Evolutionary conservation across 2,113 vertebrate species (phyloP), one percentile per base, ranked within the genome.

Genomic region (Scalopus aquaticus): DNA sequence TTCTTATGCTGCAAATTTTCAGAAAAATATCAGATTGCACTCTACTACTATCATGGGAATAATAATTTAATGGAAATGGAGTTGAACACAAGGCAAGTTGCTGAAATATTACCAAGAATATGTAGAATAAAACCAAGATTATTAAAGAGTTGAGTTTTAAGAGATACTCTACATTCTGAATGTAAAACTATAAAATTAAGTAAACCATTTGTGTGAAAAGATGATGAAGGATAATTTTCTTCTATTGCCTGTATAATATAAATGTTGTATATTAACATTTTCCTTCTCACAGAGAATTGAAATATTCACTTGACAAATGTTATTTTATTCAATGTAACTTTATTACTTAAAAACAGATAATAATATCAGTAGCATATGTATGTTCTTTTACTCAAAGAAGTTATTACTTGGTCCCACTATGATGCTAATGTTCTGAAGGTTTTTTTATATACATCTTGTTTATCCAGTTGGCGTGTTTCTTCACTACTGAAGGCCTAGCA

Each of bases 1-100:
- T 78, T 81, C 39, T 74, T 42, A 64, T 64, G 7, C 26, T 92
- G 37, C 3, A 16, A 49, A 37, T 80, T 51, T 80, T 81, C 70
- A 90, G 42, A 49, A 56, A 95, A 92, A 35, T 54, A 11, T 19
- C 3, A 79, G 19, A 16, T 35, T 64, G 72, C 2, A 44, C 2
- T 87, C 32, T 56, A 37, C 19, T 69, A 42, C 28, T 76, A 32
- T 64, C 24, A 83, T n/a, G 26, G 58, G 5, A 0, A 24, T 73
- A 90, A 91, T 51, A 90, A 70, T 62, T 93, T 67, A 93, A 60
- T 87, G 32, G 10, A 6, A 65, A 13, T 49, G 92, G 49, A 90
- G 20, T 54, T 74, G 22, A 56, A 39, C 0, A 24, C 73, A 49
- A 56, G 20, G n/a, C 7, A 72, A n/a, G 4, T 28, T 60, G 32